These are phyloP conservation scores for Drosophila pseudotalamancana DNA, from an alignment of 2,888 invertebrate genomes.

Conservation along the genomic window DNA sequence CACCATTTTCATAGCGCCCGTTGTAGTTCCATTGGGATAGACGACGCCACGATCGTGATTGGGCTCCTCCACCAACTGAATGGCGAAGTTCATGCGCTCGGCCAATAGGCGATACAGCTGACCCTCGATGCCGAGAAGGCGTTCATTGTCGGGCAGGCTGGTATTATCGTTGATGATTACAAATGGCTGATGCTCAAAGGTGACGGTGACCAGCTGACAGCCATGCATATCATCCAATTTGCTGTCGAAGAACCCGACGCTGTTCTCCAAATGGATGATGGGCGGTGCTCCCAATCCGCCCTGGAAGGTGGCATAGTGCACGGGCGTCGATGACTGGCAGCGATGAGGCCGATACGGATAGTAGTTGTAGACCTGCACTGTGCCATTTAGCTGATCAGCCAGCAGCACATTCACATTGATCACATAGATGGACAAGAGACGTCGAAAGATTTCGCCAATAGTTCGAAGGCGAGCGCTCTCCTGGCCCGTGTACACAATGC, in stretches of 20 bases:
- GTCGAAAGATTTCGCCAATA: slow-evolving; percentile 71
- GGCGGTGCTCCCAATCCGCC: slow-evolving; percentile 32
- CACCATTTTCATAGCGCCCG: slow-evolving; percentile 78
- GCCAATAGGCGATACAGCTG: slow-evolving; percentile 67
- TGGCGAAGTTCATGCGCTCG: slow-evolving; percentile 79
- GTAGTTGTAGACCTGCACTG: slow-evolving; percentile 75
- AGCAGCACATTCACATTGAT: slow-evolving; percentile 78
- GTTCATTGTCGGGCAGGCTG: background rate
- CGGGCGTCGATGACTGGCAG: slow-evolving; percentile 70
- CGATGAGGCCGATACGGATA: slow-evolving; percentile 73
- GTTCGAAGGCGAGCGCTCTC: slow-evolving; percentile 53
- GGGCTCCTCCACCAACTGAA: slow-evolving; percentile 51
- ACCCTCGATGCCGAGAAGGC: slow-evolving; percentile 81
- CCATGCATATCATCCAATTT: slow-evolving; percentile 78
- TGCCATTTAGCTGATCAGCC: slow-evolving; percentile 30
- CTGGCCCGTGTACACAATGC: slow-evolving; percentile 76
- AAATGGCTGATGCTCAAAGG: slow-evolving; percentile 73
- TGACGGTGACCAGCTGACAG: slow-evolving; percentile 68
- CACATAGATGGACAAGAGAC: slow-evolving; percentile 76
- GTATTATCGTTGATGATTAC: slow-evolving; percentile 57
- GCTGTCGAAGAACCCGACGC: slow-evolving; percentile 63
- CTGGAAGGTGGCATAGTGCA: slow-evolving; percentile 65
- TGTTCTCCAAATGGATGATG: slow-evolving; percentile 21
- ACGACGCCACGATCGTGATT: slow-evolving; percentile 58
- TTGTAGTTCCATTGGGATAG: slow-evolving; percentile 73